A percentile compares a stretch with the other conserved stretches of the same genome.
These are phyloP conservation scores for Nothocercus julius DNA, from an alignment of 2,113 vertebrate species.

Conservation along the genomic window DNA sequence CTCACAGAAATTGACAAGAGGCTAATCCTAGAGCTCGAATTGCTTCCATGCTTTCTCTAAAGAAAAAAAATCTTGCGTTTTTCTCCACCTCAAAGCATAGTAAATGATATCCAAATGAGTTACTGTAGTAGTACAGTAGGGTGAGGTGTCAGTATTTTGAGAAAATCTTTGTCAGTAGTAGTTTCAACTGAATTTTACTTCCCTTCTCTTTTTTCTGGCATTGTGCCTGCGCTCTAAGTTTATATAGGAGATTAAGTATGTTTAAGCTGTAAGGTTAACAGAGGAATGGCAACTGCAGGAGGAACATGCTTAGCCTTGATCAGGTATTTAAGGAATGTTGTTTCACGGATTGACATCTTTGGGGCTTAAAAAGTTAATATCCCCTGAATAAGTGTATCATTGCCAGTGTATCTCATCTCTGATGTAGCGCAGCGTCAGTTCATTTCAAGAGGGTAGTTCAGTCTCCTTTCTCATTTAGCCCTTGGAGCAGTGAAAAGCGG, in stretches of 20 bases:
- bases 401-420: neutral
- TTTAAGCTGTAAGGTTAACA: neutral
- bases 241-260: neutral
- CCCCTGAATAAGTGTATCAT: fast-evolving
- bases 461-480: neutral
- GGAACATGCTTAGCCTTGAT: neutral
- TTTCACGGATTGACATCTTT: neutral
- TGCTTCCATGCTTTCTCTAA: neutral
- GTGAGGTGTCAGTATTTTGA: neutral
- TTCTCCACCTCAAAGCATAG: neutral
- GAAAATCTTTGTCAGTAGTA: neutral
- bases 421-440: neutral
- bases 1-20: neutral
- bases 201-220: neutral
- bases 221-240: neutral
- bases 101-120: neutral
- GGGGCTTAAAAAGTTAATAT: neutral
- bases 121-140: neutral
- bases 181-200: neutral
- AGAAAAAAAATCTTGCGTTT: neutral
- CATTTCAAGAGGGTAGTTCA: neutral
- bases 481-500: neutral
- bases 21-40: neutral
- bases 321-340: neutral
- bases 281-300: neutral